phyloP scores from a whole-genome alignment of 2,113 vertebrate genomes.

The Dinomys branickii region DNA sequence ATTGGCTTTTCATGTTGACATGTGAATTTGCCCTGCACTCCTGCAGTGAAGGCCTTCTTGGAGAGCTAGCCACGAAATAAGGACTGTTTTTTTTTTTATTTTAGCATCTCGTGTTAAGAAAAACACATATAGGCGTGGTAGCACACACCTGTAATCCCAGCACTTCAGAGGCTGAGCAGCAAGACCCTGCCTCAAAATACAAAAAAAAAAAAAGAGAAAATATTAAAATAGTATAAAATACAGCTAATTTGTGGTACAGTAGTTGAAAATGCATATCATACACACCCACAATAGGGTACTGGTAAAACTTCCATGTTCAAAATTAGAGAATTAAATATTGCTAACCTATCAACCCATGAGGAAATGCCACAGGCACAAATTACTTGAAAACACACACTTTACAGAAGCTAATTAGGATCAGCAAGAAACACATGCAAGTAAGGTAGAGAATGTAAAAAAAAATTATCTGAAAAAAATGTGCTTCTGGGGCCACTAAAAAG shows the following conservation, averaged over 20 bases:
- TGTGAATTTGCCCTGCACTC: no score
- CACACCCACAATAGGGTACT: no score
- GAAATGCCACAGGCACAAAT: neutral
- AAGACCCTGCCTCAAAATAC: neutral
- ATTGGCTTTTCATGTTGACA: no score
- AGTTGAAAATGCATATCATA: no score
- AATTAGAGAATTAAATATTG: neutral
- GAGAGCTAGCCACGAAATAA: no score
- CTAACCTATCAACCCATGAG: neutral
- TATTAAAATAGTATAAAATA: neutral
- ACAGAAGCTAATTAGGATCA: neutral
- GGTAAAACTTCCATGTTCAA: neutral
- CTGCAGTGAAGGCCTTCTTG: no score
- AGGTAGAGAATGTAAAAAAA: neutral
- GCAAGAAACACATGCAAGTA: neutral
- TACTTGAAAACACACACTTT: neutral
- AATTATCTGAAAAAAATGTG: neutral
- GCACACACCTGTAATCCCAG: no score
- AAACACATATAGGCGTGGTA: no score
- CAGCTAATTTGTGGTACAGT: neutral
- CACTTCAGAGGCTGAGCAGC: neutral
- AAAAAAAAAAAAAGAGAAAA: neutral
- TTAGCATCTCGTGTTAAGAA: no score
- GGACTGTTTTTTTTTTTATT: no score
- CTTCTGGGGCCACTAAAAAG: neutral